These are phyloP conservation scores for Phoeniculus purpureus DNA, from an alignment of 2,797 vertebrate species.

Conservation along the genomic window DNA sequence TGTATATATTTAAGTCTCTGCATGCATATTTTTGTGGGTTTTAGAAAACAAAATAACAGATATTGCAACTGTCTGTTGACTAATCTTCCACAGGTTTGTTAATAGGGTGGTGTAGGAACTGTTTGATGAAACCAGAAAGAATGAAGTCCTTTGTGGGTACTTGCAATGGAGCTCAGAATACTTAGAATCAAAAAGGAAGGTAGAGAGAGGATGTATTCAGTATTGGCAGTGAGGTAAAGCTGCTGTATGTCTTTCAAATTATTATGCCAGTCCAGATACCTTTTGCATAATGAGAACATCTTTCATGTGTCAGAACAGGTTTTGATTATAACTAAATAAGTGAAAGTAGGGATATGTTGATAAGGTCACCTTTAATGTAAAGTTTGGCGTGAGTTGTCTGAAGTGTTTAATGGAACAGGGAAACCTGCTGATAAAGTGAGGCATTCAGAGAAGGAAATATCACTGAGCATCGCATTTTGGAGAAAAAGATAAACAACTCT, in stretches of 20 bases:
- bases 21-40: neutral
- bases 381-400: constrained; percentile 60
- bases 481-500: neutral
- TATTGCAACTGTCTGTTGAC: neutral
- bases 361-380: constrained; percentile 73
- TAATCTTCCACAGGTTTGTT: neutral
- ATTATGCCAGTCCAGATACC: constrained; percentile 65
- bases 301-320: constrained; percentile 72
- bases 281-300: constrained; percentile 75
- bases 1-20: neutral
- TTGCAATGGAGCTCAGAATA: neutral
- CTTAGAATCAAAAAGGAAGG: neutral
- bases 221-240: neutral
- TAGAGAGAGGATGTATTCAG: neutral
- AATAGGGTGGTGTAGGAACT: neutral
- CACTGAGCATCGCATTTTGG: neutral
- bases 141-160: neutral
- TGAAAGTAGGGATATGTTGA: constrained; percentile 61
- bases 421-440: neutral
- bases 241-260: constrained; percentile 71
- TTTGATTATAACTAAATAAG: constrained; percentile 77
- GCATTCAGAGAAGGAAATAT: neutral
- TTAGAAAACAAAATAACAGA: neutral
- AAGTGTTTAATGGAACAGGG: constrained; percentile 31
- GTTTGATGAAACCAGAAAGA: neutral